These are phyloP conservation scores for Paramormyrops hopkinsi DNA, from an alignment of 2,797 vertebrate species.

Conservation along the genomic window DNA sequence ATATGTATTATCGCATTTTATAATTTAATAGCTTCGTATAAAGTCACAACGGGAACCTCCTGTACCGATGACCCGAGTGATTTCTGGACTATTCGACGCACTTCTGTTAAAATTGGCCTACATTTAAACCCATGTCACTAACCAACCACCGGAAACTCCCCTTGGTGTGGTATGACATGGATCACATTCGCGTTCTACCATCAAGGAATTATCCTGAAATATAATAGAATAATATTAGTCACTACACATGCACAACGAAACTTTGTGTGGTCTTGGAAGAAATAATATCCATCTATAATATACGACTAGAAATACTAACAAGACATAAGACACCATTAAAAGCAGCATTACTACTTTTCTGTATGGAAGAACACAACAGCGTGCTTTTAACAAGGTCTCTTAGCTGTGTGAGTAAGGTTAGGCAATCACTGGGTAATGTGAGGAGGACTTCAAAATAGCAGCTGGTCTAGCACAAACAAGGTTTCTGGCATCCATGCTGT, in stretches of 20 bases:
- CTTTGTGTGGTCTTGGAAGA: neutral
- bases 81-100: neutral
- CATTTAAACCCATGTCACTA: neutral
- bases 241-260: neutral
- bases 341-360: neutral
- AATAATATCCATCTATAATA: neutral
- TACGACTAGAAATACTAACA: neutral
- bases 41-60: neutral
- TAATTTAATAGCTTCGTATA: neutral
- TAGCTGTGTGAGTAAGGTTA: neutral
- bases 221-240: neutral
- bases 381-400: neutral
- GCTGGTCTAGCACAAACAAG: neutral
- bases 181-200: neutral
- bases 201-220: neutral
- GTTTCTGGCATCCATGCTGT: neutral
- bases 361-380: neutral
- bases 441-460: conserved; percentile 17
- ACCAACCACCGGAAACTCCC: neutral
- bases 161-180: neutral
- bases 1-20: neutral
- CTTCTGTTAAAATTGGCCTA: neutral
- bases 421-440: neutral
- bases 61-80: neutral
- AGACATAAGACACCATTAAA: neutral